Percentiles rank a stretch among this genome's conserved stretches.
phyloP scores from a whole-genome alignment of 2,113 vertebrate genomes.

The Varanus salvator region DNA sequence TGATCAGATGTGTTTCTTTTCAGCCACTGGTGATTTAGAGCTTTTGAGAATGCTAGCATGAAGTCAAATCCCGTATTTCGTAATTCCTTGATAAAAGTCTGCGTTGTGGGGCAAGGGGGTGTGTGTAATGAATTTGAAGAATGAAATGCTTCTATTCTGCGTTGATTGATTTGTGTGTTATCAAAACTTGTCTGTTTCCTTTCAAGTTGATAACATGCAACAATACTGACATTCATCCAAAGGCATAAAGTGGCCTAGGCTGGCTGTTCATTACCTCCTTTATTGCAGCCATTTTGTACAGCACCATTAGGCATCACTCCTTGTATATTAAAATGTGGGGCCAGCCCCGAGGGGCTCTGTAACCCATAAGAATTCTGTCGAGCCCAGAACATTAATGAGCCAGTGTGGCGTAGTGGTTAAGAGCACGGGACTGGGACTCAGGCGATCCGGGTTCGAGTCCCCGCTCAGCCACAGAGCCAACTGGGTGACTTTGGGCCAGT shows the following conservation, averaged over 20 bases:
- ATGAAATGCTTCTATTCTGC: background rate
- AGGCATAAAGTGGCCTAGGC: background rate
- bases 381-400: background rate
- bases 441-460: too few relatives aligned
- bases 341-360: background rate
- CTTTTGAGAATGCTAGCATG: background rate
- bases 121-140: background rate
- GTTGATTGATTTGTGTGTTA: background rate
- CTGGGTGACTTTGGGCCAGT: too few relatives aligned
- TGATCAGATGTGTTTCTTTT: background rate
- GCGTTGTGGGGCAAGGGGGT: background rate
- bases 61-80: background rate
- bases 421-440: too few relatives aligned
- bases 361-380: fast-evolving
- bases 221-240: slow-evolving; percentile 27
- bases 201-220: slow-evolving; percentile 20
- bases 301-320: background rate
- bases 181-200: background rate
- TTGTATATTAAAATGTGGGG: background rate
- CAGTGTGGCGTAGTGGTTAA: too few relatives aligned
- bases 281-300: background rate
- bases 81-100: background rate
- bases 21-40: background rate
- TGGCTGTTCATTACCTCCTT: slow-evolving; percentile 3
- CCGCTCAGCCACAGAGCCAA: too few relatives aligned